A percentile compares a stretch with the other conserved stretches of the same genome.
phyloP scores from a whole-genome alignment of 2,797 vertebrate species.

The Okamejei kenojei region DNA sequence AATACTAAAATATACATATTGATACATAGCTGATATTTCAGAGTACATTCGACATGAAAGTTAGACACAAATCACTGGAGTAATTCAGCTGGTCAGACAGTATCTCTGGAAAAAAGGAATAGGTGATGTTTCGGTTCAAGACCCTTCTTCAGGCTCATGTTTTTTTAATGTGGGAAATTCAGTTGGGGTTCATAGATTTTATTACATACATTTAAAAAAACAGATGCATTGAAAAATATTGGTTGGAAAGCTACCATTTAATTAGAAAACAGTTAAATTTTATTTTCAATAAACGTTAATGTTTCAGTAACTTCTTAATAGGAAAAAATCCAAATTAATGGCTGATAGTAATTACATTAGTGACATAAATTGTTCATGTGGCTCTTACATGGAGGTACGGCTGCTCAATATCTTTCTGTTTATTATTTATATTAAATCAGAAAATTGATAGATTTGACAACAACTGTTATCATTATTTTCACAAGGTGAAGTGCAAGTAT shows the following conservation, averaged over 20 bases:
- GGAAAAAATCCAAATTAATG: not conserved
- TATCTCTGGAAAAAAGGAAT: too few relatives aligned
- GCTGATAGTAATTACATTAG: not conserved
- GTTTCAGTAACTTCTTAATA: not conserved
- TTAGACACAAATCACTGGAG: too few relatives aligned
- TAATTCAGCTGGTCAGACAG: too few relatives aligned
- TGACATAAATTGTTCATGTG: not conserved
- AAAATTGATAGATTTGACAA: not conserved
- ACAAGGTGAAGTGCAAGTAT: too few relatives aligned
- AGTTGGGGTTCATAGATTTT: not conserved
- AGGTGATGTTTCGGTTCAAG: too few relatives aligned
- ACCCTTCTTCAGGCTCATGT: not conserved
- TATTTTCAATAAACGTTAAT: not conserved
- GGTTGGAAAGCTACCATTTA: not conserved
- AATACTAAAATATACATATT: not conserved
- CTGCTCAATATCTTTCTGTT: not conserved
- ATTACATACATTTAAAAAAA: not conserved
- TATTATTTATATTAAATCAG: not conserved
- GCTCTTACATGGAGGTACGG: not conserved
- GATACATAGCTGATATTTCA: not conserved
- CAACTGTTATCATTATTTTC: not conserved
- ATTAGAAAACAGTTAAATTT: not conserved
- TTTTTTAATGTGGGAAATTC: not conserved
- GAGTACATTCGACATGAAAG: not conserved
- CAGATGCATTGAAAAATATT: not conserved